Conservation (phyloP, 2,113 vertebrate genomes). For the Candoia aspera region DNA sequence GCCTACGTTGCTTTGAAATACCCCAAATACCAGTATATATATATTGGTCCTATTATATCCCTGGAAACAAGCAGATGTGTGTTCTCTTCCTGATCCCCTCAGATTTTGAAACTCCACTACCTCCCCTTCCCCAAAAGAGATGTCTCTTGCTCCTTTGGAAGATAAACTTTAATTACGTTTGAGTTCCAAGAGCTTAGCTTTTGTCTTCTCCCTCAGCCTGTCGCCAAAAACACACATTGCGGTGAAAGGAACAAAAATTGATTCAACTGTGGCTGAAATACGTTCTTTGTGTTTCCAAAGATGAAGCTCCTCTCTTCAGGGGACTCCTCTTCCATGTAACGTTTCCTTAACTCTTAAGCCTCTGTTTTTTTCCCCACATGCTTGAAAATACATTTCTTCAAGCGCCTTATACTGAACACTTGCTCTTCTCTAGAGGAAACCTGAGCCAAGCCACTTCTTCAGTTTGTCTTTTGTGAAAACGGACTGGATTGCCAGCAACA, state of each 20-base stretch:
- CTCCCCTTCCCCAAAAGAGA: not conserved
- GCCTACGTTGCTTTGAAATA: not conserved
- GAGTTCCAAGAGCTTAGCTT: not conserved
- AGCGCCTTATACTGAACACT: constrained; percentile 55
- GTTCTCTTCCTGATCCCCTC: not conserved
- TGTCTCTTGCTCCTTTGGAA: not conserved
- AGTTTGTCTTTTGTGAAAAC: not conserved
- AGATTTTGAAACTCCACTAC: not conserved
- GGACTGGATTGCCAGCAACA: not conserved
- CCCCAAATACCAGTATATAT: not conserved
- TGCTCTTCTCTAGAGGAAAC: constrained; percentile 60
- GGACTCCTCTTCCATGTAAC: constrained; percentile 42
- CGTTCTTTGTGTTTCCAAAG: constrained; percentile 20
- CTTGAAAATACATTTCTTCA: constrained; percentile 66
- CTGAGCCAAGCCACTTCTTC: constrained; percentile 59
- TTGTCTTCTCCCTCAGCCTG: no score
- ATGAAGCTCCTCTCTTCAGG: constrained; percentile 48
- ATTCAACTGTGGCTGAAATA: not conserved
- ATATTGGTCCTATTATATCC: not conserved
- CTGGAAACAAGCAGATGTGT: not conserved
- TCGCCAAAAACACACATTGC: not conserved
- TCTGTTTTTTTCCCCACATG: constrained; percentile 67
- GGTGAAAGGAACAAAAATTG: not conserved
- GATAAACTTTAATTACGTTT: not conserved
- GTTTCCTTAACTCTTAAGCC: constrained; percentile 61